Conservation (phyloP, 2,797 vertebrate genomes). For the Neosilurus mollespiculum region DNA sequence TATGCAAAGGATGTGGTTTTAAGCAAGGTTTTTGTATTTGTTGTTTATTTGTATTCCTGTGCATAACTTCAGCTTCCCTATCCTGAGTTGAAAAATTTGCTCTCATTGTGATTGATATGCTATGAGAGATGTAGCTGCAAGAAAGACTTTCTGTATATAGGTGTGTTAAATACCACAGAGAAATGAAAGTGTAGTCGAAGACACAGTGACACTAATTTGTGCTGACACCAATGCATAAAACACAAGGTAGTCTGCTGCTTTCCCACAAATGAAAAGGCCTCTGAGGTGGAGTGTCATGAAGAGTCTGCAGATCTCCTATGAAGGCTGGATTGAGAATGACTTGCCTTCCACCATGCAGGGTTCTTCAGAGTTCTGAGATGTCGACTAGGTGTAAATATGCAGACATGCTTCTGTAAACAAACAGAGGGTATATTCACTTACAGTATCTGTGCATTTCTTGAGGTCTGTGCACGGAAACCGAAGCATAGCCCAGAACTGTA, state of each 20-base stretch:
- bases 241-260: background rate
- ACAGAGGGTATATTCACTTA: background rate
- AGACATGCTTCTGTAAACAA: constrained; percentile 1
- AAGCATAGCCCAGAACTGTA: background rate
- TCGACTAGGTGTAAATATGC: constrained; percentile 1
- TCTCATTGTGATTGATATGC: constrained; percentile 21
- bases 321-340: constrained; percentile 30
- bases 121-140: constrained; percentile 21
- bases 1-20: background rate
- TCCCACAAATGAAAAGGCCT: background rate
- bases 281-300: constrained; percentile 18
- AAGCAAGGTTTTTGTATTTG: background rate
- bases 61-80: background rate
- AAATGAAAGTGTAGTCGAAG: constrained; percentile 49
- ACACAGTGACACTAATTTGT: constrained; percentile 56
- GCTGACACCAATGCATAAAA: constrained; percentile 34
- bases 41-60: background rate
- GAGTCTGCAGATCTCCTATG: constrained; percentile 17
- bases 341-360: constrained; percentile 1
- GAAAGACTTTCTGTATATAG: constrained; percentile 34
- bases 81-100: background rate
- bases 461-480: background rate
- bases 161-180: constrained; percentile 30
- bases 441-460: background rate
- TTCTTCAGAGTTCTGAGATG: background rate